phyloP scores from a whole-genome alignment of 2,113 vertebrate genomes.

The Seriola dumerili region DNA sequence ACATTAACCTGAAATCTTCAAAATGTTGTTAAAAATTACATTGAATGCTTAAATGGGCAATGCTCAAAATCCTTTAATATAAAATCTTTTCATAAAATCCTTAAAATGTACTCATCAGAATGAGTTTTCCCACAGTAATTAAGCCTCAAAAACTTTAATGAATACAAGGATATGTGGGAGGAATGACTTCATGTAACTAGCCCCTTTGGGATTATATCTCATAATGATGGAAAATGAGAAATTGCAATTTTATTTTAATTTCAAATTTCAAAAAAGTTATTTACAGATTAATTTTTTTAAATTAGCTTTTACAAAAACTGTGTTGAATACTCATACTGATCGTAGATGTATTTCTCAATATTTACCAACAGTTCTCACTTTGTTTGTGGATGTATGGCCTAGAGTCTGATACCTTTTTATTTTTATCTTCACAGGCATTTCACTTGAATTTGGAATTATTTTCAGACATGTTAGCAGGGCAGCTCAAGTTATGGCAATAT shows the following conservation, averaged over 20 bases:
- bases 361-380: neutral
- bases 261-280: neutral
- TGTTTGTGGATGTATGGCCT: neutral
- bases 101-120: neutral
- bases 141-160: too few relatives aligned
- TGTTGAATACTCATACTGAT: neutral
- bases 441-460: neutral
- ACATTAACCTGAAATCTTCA: neutral
- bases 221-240: neutral
- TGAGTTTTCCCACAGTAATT: neutral
- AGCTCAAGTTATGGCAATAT: neutral
- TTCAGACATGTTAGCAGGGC: constrained; percentile 2
- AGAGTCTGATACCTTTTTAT: neutral
- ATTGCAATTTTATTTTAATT: neutral
- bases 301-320: neutral
- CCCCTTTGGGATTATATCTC: too few relatives aligned
- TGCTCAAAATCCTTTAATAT: neutral
- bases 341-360: neutral
- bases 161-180: too few relatives aligned
- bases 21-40: neutral
- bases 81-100: constrained; percentile 10
- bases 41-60: neutral
- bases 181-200: neutral
- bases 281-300: neutral
- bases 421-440: neutral